phyloP scores from a whole-genome alignment of 2,113 vertebrate genomes.

The Ivindomyrus marchei region DNA sequence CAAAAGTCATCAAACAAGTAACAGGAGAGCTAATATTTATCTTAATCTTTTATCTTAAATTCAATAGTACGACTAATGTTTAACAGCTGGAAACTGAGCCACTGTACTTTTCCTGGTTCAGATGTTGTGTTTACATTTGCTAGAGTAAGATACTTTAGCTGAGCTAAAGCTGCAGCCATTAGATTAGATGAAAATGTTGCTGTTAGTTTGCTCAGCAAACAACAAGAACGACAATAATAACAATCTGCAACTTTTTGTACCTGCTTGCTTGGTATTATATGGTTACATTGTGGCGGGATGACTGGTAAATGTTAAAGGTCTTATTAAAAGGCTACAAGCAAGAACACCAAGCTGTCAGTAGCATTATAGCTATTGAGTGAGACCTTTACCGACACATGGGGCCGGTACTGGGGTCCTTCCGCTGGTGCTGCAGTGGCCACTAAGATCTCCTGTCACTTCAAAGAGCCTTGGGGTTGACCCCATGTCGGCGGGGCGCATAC shows the following conservation, averaged over 20 bases:
- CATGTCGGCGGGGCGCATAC: background rate
- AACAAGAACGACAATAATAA: background rate
- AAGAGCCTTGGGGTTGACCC: background rate
- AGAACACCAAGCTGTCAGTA: background rate
- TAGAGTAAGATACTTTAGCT: background rate
- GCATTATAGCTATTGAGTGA: background rate
- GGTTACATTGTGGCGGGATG: background rate
- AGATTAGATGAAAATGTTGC: background rate
- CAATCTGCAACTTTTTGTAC: background rate
- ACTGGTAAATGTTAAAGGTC: background rate
- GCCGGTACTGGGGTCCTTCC: background rate
- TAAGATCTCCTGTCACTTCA: conserved; percentile 2
- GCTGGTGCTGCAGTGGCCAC: background rate
- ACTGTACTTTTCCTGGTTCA: background rate
- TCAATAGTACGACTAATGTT: background rate
- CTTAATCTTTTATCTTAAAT: background rate
- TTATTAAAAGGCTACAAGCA: background rate
- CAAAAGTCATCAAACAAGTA: background rate
- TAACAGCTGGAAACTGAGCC: background rate
- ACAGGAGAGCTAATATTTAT: background rate
- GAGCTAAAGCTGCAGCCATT: background rate
- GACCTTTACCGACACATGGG: background rate
- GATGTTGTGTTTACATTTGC: background rate
- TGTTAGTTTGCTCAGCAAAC: background rate
- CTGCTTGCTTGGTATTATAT: background rate